Base-by-base conservation (phyloP, 1,140 invertebrate species). In the Rhynchophorus ferrugineus region DNA sequence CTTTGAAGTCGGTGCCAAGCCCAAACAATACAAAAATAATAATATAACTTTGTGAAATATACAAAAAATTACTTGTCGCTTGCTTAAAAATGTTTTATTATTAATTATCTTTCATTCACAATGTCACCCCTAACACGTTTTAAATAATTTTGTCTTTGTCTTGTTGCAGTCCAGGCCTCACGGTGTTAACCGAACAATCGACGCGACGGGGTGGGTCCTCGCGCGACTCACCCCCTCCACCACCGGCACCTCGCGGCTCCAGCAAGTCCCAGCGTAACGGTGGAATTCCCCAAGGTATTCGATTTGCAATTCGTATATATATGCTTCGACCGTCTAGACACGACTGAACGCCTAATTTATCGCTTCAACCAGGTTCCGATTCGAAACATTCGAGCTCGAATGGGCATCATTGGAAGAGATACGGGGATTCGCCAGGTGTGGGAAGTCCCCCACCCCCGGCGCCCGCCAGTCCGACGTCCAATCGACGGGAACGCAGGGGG, bases 341-440 rank as follows among this genome's bases (percentile, higher is more conserved):
- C 24, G 24, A 29, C 37, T 13, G 11, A n/a, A n/a, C n/a, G n/a
- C n/a, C n/a, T n/a, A n/a, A n/a, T n/a, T n/a, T n/a, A n/a, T n/a
- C n/a, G n/a, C n/a, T n/a, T n/a, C n/a, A n/a, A n/a, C n/a, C 22
- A 29, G 22, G 36, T 18, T 33, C 17, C 14, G 44, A 54, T n/a
- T 49, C 38, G 1, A 50, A 50, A 49, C 43, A 44, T 19, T 44
- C 42, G n/a, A 13, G 16, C 1, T 36, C 49, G 3, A 45, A 56
- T 17, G 46, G 46, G 1, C 53, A 55, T 19, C 54, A 58, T 22
- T 60, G 54, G 54, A 57, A 60, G 20, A 37, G 53, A 7, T 76
- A 76, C 49, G 75, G 73, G 1, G 73, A 76, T 60, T 75, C 73
- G 11, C 73, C 74, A 18, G 75, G 75, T 35, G 73, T 75, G 35